These are phyloP conservation scores for Desmodus rotundus DNA, from an alignment of 2,113 vertebrate species.

Conservation along the genomic window DNA sequence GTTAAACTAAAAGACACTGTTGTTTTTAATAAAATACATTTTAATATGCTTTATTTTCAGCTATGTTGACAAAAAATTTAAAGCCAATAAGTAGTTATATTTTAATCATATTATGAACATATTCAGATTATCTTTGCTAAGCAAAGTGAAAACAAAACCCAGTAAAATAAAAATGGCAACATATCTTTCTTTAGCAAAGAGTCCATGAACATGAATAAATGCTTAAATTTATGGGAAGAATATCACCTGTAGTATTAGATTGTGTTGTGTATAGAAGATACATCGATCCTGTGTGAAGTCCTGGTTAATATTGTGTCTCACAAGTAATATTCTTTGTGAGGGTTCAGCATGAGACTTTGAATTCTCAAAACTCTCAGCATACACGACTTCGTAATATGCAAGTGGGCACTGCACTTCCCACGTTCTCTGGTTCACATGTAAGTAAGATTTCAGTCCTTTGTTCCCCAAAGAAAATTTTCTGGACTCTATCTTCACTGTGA, in stretches of 20 bases:
- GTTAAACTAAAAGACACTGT: neutral
- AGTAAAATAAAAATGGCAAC: neutral
- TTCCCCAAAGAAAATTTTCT: slow-evolving; percentile 22
- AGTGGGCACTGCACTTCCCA: neutral
- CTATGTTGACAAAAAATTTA: neutral
- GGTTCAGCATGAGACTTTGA: neutral
- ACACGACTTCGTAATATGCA: neutral
- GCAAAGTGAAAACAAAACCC: neutral
- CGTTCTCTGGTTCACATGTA: neutral
- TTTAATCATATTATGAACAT: neutral
- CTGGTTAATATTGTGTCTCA: neutral
- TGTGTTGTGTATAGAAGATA: neutral
- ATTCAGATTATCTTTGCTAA: neutral
- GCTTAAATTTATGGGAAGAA: neutral
- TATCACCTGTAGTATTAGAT: neutral
- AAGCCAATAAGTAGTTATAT: neutral
- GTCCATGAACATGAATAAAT: neutral
- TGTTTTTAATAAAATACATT: neutral
- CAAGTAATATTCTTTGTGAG: neutral
- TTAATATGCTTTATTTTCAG: neutral
- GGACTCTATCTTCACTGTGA: slow-evolving; percentile 23
- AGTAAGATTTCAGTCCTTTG: slow-evolving; percentile 27
- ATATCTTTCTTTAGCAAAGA: neutral
- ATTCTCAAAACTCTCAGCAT: neutral
- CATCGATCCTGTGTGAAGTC: neutral